These are phyloP conservation scores for Tetragnatha versicolor DNA, from an alignment of 1,140 invertebrate species.

Conservation along the genomic window DNA sequence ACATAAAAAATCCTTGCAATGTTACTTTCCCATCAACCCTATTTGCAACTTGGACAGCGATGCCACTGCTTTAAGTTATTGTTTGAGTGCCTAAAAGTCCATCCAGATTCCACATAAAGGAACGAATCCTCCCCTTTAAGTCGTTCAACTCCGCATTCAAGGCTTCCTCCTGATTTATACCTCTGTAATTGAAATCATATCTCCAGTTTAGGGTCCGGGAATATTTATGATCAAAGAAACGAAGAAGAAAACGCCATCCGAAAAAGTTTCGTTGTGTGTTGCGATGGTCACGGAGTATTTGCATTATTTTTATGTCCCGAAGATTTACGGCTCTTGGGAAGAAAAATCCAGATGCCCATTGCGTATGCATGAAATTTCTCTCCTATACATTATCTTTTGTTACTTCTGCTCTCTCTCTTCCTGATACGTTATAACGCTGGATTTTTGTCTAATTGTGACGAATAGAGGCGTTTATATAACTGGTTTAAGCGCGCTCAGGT, in stretches of 20 bases:
- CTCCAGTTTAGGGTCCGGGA: slow-evolving; percentile 23
- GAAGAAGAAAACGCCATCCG: too few relatives aligned
- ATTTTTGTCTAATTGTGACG: slow-evolving; percentile 41
- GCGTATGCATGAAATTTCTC: slow-evolving; percentile 4
- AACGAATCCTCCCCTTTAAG: too few relatives aligned
- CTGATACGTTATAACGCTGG: background rate
- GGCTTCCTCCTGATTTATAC: slow-evolving; percentile 48
- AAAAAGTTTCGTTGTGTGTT: slow-evolving; percentile 39
- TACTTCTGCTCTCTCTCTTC: background rate
- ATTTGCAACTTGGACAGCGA: too few relatives aligned
- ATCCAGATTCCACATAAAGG: too few relatives aligned
- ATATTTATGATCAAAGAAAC: slow-evolving; percentile 39
- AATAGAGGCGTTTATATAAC: slow-evolving; percentile 23
- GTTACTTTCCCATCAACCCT: too few relatives aligned
- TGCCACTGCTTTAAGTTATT: too few relatives aligned
- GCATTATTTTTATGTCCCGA: slow-evolving; percentile 39
- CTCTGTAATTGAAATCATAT: slow-evolving; percentile 49
- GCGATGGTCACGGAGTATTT: slow-evolving; percentile 48
- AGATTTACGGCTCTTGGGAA: slow-evolving; percentile 24
- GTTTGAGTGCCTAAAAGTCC: too few relatives aligned
- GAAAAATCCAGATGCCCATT: slow-evolving; percentile 35
- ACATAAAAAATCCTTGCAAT: too few relatives aligned
- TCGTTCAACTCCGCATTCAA: slow-evolving; percentile 38
- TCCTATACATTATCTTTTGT: background rate
- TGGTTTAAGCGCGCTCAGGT: background rate